Base-by-base conservation (phyloP, 2,113 vertebrate genomes). In the Myiagra hebetior region DNA sequence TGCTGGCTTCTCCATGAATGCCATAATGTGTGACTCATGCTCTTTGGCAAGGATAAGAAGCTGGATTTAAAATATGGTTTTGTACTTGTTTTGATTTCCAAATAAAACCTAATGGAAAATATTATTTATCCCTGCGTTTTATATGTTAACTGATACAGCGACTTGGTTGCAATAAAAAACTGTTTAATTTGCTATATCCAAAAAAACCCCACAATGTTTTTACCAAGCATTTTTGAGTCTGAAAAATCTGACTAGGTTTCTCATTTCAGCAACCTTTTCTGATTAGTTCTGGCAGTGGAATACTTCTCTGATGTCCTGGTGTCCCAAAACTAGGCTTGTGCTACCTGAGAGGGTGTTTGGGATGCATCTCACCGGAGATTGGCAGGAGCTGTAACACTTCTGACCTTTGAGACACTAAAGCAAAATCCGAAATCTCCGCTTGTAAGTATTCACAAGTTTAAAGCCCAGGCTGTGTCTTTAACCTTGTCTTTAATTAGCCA, bases 401-500 rank as follows among this genome's bases (percentile, higher is more conserved):
- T 93, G 93, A 89, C 87, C 94, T 92, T 96, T 93, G 14, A 77
- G 86, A 60, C 63, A 44, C 68, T 52, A 75, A 52, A 93, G 79
- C 64, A 86, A 87, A 85, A 84, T 30, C 60, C 8, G 23, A 88
- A 91, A 85, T 91, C 90, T 73, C 69, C 0, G 0, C 79, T 86
- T 0, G 0, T 37, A 84, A 83, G 59, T 77, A 87, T 95, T 97
- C 68, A 81, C 87, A 81, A 64, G 76, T 68, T 92, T 41, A 81
- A 75, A 81, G 91, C 94, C 63, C 80, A 50, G 73, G 9, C 76
- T 52, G 52, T 70, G 26, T 81, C 41, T 93, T 86, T 93, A 96
- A 93, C 91, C 92, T 87, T 78, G 80, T 77, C 94, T 95, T 96
- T 97, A 97, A 97, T 96, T 96, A 92, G 92, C 86, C 72, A 67